Base-by-base conservation (phyloP, 2,888 invertebrate species). In the Halictus ligatus region DNA sequence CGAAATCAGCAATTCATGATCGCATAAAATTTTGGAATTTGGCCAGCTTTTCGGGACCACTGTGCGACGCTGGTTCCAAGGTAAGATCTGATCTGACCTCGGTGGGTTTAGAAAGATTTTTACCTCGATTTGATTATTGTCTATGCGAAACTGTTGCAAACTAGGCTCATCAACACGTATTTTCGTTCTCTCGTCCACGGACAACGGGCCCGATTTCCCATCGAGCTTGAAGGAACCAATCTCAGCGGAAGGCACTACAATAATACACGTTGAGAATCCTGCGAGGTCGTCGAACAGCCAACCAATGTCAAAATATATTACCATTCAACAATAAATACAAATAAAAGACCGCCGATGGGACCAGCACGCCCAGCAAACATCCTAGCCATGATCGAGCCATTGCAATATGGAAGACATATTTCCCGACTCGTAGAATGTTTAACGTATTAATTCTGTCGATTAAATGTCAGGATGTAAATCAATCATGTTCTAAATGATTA, bases 311-410 rank as follows among this genome's bases (percentile, higher is more conserved):
- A 43, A 43, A 2, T 4, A 15, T 21, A 77, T 94, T 93, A 95
- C 95, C 94, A 83, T 94, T 94, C 77, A 94, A 86, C 72, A 93
- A 91, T 75, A 94, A 89, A 89, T 94, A 95, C 67, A 94, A 83
- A n/a, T 91, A 91, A 80, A 91, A 90, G 40, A 94, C 83, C 69
- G 91, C 88, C 18, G 92, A 93, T 75, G 93, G 87, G 48, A 93
- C 76, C 73, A 94, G 78, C 71, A 94, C 83, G 54, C 90, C 86
- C 73, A 94, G 86, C 50, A 94, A 86, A 90, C 92, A 94, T 89
- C 93, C 93, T 92, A 94, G 87, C 94, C 94, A 94, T 92, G 92
- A 91, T 94, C 94, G 93, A 93, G 92, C 92, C 95, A 94, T 93
- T 92, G 91, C 87, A 87, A 91, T 90, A 78, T 92, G 89, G 81